A percentile compares a stretch with the other conserved stretches of the same genome.
Evolutionary conservation across 2,113 vertebrate species (phyloP).

Genomic region (Cynoglossus semilaevis): DNA sequence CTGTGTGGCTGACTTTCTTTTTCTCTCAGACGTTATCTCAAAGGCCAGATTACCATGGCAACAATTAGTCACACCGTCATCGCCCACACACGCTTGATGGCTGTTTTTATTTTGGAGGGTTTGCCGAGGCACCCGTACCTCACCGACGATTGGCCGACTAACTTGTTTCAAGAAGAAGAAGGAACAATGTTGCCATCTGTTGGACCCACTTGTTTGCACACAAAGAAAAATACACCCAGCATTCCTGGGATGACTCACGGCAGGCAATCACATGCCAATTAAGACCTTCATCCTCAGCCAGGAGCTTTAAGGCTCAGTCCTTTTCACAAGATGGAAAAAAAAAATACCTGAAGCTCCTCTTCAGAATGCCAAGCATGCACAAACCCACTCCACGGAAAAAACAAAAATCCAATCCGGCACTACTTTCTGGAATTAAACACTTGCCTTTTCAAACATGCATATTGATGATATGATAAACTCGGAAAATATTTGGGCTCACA

Average conservation of each 20-base stretch:
- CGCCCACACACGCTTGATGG: slow-evolving; percentile 69
- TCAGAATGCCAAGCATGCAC: slow-evolving; percentile 24
- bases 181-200: slow-evolving; percentile 80
- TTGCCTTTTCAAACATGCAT: slow-evolving; percentile 3
- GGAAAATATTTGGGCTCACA: slow-evolving; percentile 51
- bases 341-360: slow-evolving; percentile 4
- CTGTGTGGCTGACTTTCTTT: slow-evolving; percentile 28
- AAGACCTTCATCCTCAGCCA: slow-evolving; percentile 33
- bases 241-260: slow-evolving; percentile 54
- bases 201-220: slow-evolving; percentile 60
- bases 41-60: slow-evolving; percentile 72
- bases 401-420: slow-evolving; percentile 13
- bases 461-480: slow-evolving; percentile 45
- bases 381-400: slow-evolving; percentile 13
- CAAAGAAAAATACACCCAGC: slow-evolving; percentile 39
- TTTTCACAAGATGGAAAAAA: slow-evolving; percentile 35
- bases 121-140: slow-evolving; percentile 53
- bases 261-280: slow-evolving; percentile 62
- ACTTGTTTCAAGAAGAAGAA: slow-evolving; percentile 48
- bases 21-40: slow-evolving; percentile 61
- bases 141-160: slow-evolving; percentile 45
- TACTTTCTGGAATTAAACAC: slow-evolving; percentile 20
- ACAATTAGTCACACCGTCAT: slow-evolving; percentile 75
- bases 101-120: slow-evolving; percentile 70
- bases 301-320: slow-evolving; percentile 14